Evolutionary conservation across 92 coral and sea anemone genomes (phyloP), one percentile per base, ranked within the genome.

Genomic region (Phymanthus crucifer): DNA sequence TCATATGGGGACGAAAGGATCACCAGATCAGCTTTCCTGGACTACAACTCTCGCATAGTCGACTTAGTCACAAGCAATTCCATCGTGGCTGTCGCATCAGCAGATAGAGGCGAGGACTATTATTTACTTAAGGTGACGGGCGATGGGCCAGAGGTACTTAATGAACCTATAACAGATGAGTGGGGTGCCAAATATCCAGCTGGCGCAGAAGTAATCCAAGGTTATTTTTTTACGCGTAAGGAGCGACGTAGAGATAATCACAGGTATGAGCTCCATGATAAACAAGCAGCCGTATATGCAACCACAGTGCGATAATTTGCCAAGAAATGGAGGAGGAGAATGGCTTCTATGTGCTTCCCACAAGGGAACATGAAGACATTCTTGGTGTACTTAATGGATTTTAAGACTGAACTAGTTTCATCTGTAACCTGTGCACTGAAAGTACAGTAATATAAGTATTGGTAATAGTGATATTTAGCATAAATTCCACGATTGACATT

Each of bases 11-110:
- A 74, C 40, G 35, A 74, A 61, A 74, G 66, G 21, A 27, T 74
- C 23, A 74, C 78, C 6, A 6, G 78, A 24, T 29, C 78, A n/a
- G 6, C 23, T 4, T 47, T 71, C 21, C 77, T 78, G 65, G 78
- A 61, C 27, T 36, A 72, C 70, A 56, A 52, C 33, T 45, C 38
- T 56, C 66, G 38, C 9, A 36, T 80, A 1, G 77, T 69, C 70
- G 88, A 79, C 43, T 58, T 74, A 14, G 45, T 80, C 12, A 9
- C 50, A 26, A 77, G 75, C 16, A 74, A 73, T 21, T 78, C 81
- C 31, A 73, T 75, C 7, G 87, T 79, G 13, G 91, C 91, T 3
- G 78, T 83, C 27, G 91, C 83, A 32, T 83, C 85, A 4, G 91
- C 50, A 29, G 82, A 78, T 67, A 69, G 74, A 1, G 84, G 71